Base-by-base conservation (phyloP, 92 coral and sea anemone genomes). In the Chrysogorgia sp. region DNA sequence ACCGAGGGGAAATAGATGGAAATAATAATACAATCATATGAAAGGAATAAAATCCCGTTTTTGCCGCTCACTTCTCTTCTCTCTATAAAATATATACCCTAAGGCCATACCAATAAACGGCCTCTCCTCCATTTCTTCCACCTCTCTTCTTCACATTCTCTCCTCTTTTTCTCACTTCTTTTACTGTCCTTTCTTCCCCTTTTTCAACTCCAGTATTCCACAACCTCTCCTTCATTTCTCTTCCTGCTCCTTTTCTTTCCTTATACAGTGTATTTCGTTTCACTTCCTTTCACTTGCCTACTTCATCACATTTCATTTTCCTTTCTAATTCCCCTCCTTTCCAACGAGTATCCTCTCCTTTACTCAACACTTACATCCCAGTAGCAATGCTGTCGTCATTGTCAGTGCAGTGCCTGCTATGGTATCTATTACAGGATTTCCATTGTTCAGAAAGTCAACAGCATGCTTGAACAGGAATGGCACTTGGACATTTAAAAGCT, bases 401-500 rank as follows among this genome's bases (percentile, higher is more conserved):
- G 97, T 91, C 40, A 91, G 72, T 45, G 87, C 83, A 31, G 85
- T 83, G 58, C 97, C 90, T 34, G 92, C 90, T 0, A 86, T 76
- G 25, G 92, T 83, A 24, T 85, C 90, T 56, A 85, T 93, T 15
- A 91, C 58, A 10, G 88, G 69, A 35, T 87, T 76, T 1, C 92
- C 83, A 50, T 89, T 96, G 85, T 91, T 94, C 12, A 94, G 90
- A 70, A 83, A 84, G 74, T 94, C 98, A 30, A 94, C 82, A 28
- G 93, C 92, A 35, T 89, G 89, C 78, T 94, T 94, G 85, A 94
- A 94, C 67, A 94, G 79, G 64, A 94, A 94, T 55, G 98, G 98
- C 7, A 94, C 97, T 72, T 94, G 98, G 0, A 94, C 96, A 85
- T 94, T 94, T 67, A 89, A 22, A 58, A 94, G 78, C 98, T 93